Base-by-base conservation (phyloP, 2,888 invertebrate genomes). In the Scaptomyza reducta region DNA sequence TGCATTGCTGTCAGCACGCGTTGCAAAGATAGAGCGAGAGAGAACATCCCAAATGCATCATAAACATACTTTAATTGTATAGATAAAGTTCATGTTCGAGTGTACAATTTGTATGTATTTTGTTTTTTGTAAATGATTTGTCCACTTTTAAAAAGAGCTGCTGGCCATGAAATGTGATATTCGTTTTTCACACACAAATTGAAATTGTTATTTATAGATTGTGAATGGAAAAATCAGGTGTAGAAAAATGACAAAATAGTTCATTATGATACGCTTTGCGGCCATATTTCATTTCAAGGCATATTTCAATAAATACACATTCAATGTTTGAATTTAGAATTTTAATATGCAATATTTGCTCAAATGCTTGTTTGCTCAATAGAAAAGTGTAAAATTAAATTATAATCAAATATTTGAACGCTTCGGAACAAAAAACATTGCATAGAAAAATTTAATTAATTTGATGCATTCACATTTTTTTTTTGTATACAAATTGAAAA, bases 161-260 rank as follows among this genome's bases (percentile, higher is more conserved):
- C 47, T 57, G 74, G 57, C 69, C 60, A 42, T 65, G 74, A 65
- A 74, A 74, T 41, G 18, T 33, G 62, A 74, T 74, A 74, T 66
- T 49, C 53, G 31, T n/a, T 62, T 61, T 47, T 22, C 16, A 64
- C 49, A 41, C 18, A 40, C 13, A 51, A 42, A 47, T 45, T 14
- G 22, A 51, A 42, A 47, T 45, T 14, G 22, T 53, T 74, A 74
- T 73, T 70, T 61, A 59, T 74, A 74, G 70, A 53, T 31, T 31
- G 9, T 58, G 29, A 38, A 44, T 33, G 33, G 27, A 59, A 59
- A 38, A 22, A 14, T 29, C 64, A 74, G 57, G 64, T 74, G 47
- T 45, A 6, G 9, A 11, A 31, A 27, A 45, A 25, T 54, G 31
- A 29, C 38, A 18, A 11, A 9, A 47, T n/a, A 38, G 46, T 29